phyloP scores from a whole-genome alignment of 1,140 invertebrate species.

The Papilio helenus region DNA sequence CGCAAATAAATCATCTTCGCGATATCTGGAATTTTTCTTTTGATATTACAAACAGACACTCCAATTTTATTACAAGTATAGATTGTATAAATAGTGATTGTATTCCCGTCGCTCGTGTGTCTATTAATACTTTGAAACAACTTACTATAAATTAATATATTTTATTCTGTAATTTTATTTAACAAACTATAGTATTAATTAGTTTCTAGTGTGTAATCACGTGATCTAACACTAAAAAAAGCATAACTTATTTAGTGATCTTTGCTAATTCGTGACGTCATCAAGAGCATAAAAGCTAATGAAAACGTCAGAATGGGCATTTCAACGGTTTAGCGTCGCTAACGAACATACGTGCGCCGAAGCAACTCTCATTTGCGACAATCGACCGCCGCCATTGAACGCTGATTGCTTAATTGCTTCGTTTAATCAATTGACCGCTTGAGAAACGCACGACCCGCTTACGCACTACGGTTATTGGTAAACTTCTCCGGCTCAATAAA shows the following conservation, averaged over 20 bases:
- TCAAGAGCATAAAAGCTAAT: slow-evolving; percentile 31
- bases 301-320: slow-evolving; percentile 17
- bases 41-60: no score
- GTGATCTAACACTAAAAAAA: background rate
- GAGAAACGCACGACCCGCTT: slow-evolving; percentile 66
- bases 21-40: no score
- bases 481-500: slow-evolving; percentile 66
- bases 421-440: slow-evolving; percentile 81
- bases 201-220: no score
- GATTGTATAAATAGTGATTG: no score
- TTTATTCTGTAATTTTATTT: no score
- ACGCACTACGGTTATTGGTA: slow-evolving; percentile 61
- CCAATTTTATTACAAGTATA: no score
- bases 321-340: slow-evolving; percentile 33
- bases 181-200: no score
- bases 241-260: background rate
- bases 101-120: no score
- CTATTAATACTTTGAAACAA: no score
- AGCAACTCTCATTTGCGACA: slow-evolving; percentile 75
- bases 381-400: slow-evolving; percentile 67
- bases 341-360: slow-evolving; percentile 58
- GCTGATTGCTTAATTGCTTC: slow-evolving; percentile 82
- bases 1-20: no score
- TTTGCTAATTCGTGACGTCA: slow-evolving; percentile 4
- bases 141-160: no score